Evolutionary conservation across 2,888 invertebrate species (phyloP).

Genomic region (Drosophila algonquin): DNA sequence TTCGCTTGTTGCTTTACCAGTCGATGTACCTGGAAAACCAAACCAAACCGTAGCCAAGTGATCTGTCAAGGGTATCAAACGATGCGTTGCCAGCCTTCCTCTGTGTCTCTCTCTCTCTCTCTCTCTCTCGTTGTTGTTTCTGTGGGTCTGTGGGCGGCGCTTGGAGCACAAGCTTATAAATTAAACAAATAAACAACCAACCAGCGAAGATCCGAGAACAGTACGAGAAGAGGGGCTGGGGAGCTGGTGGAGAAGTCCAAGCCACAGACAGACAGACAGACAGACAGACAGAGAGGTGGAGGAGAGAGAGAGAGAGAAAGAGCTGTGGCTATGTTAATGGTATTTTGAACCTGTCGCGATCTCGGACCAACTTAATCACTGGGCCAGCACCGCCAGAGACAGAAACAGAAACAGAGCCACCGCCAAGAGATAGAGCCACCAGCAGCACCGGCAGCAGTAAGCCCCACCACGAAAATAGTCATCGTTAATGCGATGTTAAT

Average conservation of each 20-base stretch:
- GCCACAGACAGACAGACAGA: slow-evolving; percentile 2
- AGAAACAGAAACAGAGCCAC: no score
- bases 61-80: not conserved
- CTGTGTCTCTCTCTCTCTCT: no score
- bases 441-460: not conserved
- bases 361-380: slow-evolving; percentile 51
- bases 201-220: slow-evolving; percentile 44
- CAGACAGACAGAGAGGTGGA: not conserved
- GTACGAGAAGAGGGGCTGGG: not conserved
- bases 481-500: slow-evolving; percentile 70
- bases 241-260: not conserved
- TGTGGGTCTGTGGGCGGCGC: slow-evolving; percentile 63
- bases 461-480: slow-evolving; percentile 37
- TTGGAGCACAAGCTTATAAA: slow-evolving; percentile 62
- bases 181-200: slow-evolving; percentile 71
- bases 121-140: not conserved
- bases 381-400: slow-evolving; percentile 1
- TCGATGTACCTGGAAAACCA: no score
- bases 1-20: no score
- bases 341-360: slow-evolving; percentile 26
- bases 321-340: slow-evolving; percentile 44
- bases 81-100: not conserved
- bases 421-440: not conserved
- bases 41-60: no score
- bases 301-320: not conserved